These are phyloP conservation scores for Temnothorax curvispinosus DNA, from an alignment of 1,140 invertebrate species.

Conservation along the genomic window DNA sequence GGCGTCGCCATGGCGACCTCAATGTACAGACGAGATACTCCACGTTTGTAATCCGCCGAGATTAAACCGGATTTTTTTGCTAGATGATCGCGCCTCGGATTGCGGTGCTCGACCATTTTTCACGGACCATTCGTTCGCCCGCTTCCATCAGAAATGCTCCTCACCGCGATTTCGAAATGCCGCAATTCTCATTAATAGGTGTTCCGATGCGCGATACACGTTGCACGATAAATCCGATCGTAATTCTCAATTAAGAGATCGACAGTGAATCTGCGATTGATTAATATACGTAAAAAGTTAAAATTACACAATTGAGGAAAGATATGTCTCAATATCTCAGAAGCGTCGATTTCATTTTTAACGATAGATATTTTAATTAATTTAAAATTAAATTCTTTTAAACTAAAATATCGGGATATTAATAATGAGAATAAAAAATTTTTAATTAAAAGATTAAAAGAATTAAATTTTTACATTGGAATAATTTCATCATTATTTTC, in stretches of 20 bases:
- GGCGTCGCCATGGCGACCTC: constrained; percentile 49
- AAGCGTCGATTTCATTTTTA: background rate
- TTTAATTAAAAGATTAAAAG: background rate
- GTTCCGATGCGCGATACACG: background rate
- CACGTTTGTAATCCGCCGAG: constrained; percentile 45
- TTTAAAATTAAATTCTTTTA: background rate
- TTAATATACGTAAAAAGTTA: background rate
- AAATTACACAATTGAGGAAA: background rate
- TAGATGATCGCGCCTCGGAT: constrained; percentile 24
- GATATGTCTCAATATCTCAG: background rate
- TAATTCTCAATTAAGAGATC: background rate
- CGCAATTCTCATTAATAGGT: background rate
- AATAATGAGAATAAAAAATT: background rate
- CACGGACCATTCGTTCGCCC: constrained; percentile 8
- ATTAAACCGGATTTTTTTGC: constrained; percentile 38
- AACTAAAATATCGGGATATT: background rate
- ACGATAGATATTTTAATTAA: constrained; percentile 12
- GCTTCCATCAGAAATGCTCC: background rate
- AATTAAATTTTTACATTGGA: background rate
- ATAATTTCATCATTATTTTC: background rate
- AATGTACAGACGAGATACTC: constrained; percentile 10
- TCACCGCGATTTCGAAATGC: background rate
- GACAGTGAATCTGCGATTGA: background rate
- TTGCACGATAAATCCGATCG: background rate
- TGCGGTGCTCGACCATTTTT: constrained; percentile 21